Evolutionary conservation across 2,888 invertebrate genomes (phyloP).

Genomic region (Didymodactylos carnosus): DNA sequence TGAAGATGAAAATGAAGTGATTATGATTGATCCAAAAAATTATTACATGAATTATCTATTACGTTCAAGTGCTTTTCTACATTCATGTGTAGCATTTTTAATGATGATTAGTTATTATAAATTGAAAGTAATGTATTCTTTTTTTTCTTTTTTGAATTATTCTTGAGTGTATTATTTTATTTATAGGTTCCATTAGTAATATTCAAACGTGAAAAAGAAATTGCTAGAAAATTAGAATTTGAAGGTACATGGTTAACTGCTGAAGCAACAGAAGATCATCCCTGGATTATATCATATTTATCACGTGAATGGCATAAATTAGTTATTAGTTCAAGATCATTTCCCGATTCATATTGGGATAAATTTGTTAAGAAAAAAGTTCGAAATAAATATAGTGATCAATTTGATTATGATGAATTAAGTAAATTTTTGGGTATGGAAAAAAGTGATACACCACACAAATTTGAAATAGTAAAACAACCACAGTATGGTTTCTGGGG

Average conservation of each 20-base stretch:
- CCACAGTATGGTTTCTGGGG: not conserved
- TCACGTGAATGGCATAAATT: constrained; percentile 77
- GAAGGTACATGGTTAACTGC: constrained; percentile 93
- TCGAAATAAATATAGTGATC: constrained; percentile 81
- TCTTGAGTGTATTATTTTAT: not conserved
- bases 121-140: constrained; percentile 51
- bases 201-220: constrained; percentile 97
- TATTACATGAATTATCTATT: constrained; percentile 79
- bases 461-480: constrained; percentile 23
- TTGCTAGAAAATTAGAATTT: constrained; percentile 82
- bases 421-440: constrained; percentile 73
- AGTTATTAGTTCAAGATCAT: constrained; percentile 68
- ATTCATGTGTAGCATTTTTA: constrained; percentile 70
- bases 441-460: constrained; percentile 34
- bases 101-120: constrained; percentile 96
- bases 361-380: constrained; percentile 96
- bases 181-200: constrained; percentile 58
- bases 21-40: constrained; percentile 77
- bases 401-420: constrained; percentile 86
- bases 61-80: constrained; percentile 60
- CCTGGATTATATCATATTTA: constrained; percentile 28
- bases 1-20: constrained; percentile 55
- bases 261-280: constrained; percentile 73
- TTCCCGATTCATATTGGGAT: constrained; percentile 99
- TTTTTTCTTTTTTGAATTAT: not conserved